Evolutionary conservation across 2,113 vertebrate species (phyloP).

Genomic region (Pteruthius melanotis): DNA sequence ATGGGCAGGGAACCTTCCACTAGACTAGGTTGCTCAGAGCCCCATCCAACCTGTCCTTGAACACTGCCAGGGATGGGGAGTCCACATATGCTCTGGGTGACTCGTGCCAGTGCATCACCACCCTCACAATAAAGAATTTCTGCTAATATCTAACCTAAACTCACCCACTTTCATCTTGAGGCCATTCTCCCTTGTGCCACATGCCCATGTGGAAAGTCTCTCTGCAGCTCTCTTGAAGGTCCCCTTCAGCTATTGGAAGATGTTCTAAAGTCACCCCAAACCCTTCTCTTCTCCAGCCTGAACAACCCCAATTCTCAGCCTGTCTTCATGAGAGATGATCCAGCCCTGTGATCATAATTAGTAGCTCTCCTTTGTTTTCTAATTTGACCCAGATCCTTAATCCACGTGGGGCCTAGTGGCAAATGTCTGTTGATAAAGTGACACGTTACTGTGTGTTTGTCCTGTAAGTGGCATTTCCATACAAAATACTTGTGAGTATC

Average conservation of each 20-base stretch:
- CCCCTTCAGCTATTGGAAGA: neutral
- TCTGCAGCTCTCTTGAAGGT: neutral
- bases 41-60: neutral
- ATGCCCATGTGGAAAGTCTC: neutral
- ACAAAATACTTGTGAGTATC: neutral
- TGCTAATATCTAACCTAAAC: neutral
- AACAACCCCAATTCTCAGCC: neutral
- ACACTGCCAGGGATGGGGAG: neutral
- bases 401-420: neutral
- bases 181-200: neutral
- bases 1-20: neutral
- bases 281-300: neutral
- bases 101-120: neutral
- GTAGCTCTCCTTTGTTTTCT: neutral
- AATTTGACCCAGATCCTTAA: neutral
- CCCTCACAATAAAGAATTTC: neutral
- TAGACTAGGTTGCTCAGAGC: neutral
- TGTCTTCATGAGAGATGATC: neutral
- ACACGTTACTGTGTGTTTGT: accelerated
- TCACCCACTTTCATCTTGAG: neutral
- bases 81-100: neutral
- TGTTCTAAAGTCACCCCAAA: neutral
- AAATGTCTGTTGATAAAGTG: neutral
- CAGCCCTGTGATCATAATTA: neutral
- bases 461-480: neutral